Conservation (phyloP, 2,888 invertebrate species). For the Parthenolecanium corni region DNA sequence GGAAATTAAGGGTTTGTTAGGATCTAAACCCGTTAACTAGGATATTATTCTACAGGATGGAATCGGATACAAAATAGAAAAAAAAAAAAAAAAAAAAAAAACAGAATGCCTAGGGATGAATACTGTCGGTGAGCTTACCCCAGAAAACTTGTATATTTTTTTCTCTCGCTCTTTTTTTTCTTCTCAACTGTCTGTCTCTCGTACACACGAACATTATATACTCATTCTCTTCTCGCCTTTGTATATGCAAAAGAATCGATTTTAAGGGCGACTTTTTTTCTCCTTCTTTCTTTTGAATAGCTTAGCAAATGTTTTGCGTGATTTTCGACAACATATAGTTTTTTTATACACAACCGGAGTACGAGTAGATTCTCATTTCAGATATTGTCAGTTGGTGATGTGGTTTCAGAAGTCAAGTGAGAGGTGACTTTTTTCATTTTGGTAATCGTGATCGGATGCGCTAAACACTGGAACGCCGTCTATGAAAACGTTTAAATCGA, state of each 20-base stretch:
- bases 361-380: constrained; percentile 23
- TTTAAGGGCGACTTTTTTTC: constrained; percentile 26
- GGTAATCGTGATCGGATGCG: too few species aligned
- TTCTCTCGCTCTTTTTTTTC: background rate
- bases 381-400: constrained; percentile 4
- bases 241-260: constrained; percentile 10
- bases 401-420: too few species aligned
- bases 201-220: background rate
- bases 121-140: constrained; percentile 19
- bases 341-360: background rate
- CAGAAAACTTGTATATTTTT: background rate
- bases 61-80: constrained; percentile 19
- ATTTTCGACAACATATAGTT: constrained; percentile 24
- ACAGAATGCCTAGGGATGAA: constrained; percentile 25
- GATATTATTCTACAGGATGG: constrained; percentile 27
- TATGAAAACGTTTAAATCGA: too few species aligned
- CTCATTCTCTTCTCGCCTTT: background rate
- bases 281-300: too few species aligned
- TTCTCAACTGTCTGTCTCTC: background rate
- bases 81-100: constrained; percentile 6
- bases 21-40: constrained; percentile 28
- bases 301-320: constrained; percentile 25
- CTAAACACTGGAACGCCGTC: too few species aligned
- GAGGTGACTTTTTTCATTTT: too few species aligned
- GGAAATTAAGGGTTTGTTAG: constrained; percentile 28